Evolutionary conservation across 2,797 vertebrate genomes (phyloP).

Genomic region (Valencia hispanica): DNA sequence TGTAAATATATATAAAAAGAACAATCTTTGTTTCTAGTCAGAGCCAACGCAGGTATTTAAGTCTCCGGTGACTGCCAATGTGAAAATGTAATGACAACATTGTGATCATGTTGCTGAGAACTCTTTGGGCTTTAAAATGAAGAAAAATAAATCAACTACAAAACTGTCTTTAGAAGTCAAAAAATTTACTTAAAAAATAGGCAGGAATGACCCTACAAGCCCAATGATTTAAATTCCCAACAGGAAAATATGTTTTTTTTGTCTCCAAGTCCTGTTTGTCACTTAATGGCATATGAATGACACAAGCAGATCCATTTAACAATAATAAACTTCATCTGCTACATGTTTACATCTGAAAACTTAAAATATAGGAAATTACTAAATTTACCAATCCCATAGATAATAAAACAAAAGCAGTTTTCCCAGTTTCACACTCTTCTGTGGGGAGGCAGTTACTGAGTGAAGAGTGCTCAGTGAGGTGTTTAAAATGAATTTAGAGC

Average conservation of each 20-base stretch:
- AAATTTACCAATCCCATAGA: background rate
- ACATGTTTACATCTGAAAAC: no score
- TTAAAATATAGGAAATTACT: no score
- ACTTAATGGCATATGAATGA: background rate
- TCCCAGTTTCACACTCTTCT: background rate
- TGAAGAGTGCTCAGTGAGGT: background rate
- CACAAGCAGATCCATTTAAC: no score
- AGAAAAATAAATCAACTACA: background rate
- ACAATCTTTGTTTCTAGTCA: background rate
- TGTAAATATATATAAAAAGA: background rate
- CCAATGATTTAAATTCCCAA: background rate
- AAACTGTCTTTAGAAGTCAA: background rate
- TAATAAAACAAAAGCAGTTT: background rate
- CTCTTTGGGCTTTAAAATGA: background rate
- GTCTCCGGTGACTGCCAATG: background rate
- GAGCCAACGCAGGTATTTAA: background rate
- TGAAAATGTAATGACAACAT: background rate
- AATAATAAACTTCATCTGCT: no score
- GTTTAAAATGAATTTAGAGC: background rate
- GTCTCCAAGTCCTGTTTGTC: background rate
- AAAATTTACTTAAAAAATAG: background rate
- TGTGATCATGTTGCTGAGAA: background rate
- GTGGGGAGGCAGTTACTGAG: background rate
- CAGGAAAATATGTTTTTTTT: background rate
- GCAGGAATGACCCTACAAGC: background rate